A percentile compares a stretch with the other conserved stretches of the same genome.
Conservation (phyloP, 2,888 invertebrate genomes). For the Halocaridina rubra region DNA sequence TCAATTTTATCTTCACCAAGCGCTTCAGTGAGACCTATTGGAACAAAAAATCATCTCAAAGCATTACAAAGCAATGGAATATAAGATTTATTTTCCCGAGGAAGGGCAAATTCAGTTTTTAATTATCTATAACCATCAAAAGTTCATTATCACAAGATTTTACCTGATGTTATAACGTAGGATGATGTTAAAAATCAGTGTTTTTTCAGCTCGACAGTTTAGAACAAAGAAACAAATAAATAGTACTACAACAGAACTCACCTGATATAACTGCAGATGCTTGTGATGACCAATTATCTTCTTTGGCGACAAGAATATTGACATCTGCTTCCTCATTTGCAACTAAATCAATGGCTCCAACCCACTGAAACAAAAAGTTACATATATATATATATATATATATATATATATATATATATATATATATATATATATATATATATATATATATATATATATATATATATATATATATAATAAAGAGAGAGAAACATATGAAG, state of each 20-base stretch:
- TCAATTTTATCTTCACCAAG: constrained; percentile 86
- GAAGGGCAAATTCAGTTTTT: too few species aligned
- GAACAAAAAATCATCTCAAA: too few species aligned
- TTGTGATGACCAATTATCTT: constrained; percentile 81
- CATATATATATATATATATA: not conserved
- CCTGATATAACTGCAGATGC: constrained; percentile 79
- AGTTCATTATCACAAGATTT: too few species aligned
- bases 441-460: not conserved
- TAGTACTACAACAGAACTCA: constrained; percentile 64
- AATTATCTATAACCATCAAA: too few species aligned
- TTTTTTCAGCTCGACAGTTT: too few species aligned
- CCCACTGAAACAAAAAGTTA: constrained; percentile 74
- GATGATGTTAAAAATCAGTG: too few species aligned
- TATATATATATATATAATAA: not conserved
- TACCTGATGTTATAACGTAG: too few species aligned
- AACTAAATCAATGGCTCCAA: constrained; percentile 86
- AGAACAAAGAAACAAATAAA: not conserved
- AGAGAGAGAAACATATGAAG: too few species aligned
- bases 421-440: not conserved
- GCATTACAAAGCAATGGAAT: too few species aligned
- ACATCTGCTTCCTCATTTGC: constrained; percentile 88
- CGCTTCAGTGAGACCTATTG: constrained; percentile 67
- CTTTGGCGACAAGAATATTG: constrained; percentile 84
- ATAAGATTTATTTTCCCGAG: too few species aligned
- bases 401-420: not conserved